These are phyloP conservation scores for Protonemura montana DNA, from an alignment of 2,888 invertebrate genomes.

Conservation along the genomic window DNA sequence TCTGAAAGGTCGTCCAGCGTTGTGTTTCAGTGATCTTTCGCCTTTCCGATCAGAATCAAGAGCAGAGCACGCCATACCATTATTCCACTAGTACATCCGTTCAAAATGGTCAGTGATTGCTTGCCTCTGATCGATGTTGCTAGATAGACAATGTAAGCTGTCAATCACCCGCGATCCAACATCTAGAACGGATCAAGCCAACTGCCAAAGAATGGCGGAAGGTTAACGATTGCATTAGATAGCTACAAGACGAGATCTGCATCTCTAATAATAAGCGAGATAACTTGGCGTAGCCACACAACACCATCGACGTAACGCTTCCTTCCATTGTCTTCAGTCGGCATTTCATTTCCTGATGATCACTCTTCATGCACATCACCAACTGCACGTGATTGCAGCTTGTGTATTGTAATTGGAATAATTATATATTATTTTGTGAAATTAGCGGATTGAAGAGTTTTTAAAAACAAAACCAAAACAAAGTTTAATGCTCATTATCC, in stretches of 20 bases:
- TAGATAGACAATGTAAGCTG: slow-evolving; percentile 17
- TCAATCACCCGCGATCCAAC: slow-evolving; percentile 10
- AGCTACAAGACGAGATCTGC: slow-evolving; percentile 15
- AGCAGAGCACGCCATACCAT: neutral
- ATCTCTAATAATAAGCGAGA: neutral
- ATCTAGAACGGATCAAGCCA: neutral
- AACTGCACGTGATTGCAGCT: slow-evolving; percentile 25
- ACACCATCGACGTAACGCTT: slow-evolving; percentile 30
- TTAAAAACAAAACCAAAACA: neutral
- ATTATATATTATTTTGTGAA: slow-evolving; percentile 7
- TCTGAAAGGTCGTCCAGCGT: too few species aligned
- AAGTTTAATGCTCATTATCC: neutral
- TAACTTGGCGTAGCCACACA: neutral
- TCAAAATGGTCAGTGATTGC: slow-evolving; percentile 25
- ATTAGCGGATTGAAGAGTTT: neutral
- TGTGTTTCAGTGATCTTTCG: neutral
- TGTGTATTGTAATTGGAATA: neutral
- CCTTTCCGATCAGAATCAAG: neutral
- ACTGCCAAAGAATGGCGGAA: slow-evolving; percentile 12
- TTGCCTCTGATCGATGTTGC: neutral
- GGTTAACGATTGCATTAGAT: slow-evolving; percentile 8
- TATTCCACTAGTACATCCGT: slow-evolving; percentile 9
- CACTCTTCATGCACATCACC: slow-evolving; percentile 12
- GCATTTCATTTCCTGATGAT: slow-evolving; percentile 30
- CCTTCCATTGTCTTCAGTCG: slow-evolving; percentile 29